Percentiles rank a stretch among this genome's conserved stretches.
These are phyloP conservation scores for Rhagonycha fulva DNA, from an alignment of 2,888 invertebrate genomes.

Conservation along the genomic window DNA sequence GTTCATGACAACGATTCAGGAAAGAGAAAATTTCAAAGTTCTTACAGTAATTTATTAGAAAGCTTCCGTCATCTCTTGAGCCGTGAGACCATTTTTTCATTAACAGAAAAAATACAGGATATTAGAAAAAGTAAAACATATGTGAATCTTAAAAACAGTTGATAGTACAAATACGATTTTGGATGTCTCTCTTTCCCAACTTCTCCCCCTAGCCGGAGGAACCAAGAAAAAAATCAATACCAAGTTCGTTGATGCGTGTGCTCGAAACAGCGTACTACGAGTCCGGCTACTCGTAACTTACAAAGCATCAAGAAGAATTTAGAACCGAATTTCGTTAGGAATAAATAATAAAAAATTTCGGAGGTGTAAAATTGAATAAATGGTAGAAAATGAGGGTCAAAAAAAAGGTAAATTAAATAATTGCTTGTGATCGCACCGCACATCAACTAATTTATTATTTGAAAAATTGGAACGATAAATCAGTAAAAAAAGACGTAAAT, in stretches of 20 bases:
- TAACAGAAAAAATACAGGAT: not conserved
- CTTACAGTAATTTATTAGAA: not conserved
- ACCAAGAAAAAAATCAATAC: constrained; percentile 43
- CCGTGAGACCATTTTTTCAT: not conserved
- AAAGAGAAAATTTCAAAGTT: not conserved
- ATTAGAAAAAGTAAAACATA: not conserved
- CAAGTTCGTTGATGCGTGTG: constrained; percentile 39
- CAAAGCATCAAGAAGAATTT: not conserved
- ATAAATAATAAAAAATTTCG: not conserved
- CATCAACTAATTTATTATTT: not conserved
- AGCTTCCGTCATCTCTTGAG: not conserved
- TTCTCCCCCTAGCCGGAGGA: constrained; percentile 33
- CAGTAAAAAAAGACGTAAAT: not conserved
- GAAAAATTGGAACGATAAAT: not conserved
- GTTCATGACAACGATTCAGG: not conserved
- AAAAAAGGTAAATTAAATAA: not conserved
- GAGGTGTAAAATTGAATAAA: not conserved
- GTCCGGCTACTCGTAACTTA: not conserved
- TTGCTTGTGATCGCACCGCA: not conserved
- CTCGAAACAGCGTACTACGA: constrained; percentile 30
- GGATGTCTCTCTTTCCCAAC: constrained; percentile 33
- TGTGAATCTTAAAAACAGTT: constrained; percentile 10
- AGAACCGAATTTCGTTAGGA: not conserved
- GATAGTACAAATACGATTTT: constrained; percentile 30
- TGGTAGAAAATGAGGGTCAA: not conserved